These are phyloP conservation scores for Pachyrhynchus sulphureomaculatus DNA, from an alignment of 1,140 invertebrate genomes.

Conservation along the genomic window DNA sequence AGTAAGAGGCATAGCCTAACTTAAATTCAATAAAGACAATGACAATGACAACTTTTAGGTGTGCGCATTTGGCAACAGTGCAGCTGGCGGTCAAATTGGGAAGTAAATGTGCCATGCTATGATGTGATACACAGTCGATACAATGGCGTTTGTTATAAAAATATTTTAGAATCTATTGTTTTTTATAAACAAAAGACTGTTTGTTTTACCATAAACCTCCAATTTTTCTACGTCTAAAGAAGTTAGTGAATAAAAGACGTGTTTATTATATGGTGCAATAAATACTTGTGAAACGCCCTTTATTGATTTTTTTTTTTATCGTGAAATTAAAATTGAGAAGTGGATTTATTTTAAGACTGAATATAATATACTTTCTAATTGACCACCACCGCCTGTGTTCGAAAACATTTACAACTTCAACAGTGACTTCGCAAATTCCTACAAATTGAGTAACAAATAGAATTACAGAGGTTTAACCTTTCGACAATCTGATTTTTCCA, in stretches of 20 bases:
- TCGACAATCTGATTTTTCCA: slow-evolving; percentile 2
- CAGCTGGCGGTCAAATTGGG: slow-evolving; percentile 38
- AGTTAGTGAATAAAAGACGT: slow-evolving; percentile 9
- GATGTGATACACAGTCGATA: slow-evolving; percentile 47
- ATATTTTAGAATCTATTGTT: slow-evolving; percentile 10
- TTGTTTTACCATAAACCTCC: too few relatives aligned
- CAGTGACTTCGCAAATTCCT: slow-evolving; percentile 30
- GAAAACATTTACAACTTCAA: neutral
- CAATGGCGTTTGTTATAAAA: slow-evolving; percentile 46
- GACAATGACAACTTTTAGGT: neutral
- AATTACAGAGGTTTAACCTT: too few relatives aligned
- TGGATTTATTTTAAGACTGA: slow-evolving; percentile 4
- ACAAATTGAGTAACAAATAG: too few relatives aligned
- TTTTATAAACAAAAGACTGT: too few relatives aligned
- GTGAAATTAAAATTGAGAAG: neutral
- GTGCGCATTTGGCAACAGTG: slow-evolving; percentile 3
- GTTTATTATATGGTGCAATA: neutral
- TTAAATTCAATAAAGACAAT: too few relatives aligned
- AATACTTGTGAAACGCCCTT: slow-evolving; percentile 49
- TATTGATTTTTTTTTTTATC: slow-evolving; percentile 51
- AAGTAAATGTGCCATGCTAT: slow-evolving; percentile 35
- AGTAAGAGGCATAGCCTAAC: too few relatives aligned
- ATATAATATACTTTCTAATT: neutral
- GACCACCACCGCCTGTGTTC: slow-evolving; percentile 7
- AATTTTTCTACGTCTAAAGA: neutral